Percentiles rank a stretch among this genome's conserved stretches.
Evolutionary conservation across 1,140 invertebrate genomes (phyloP).

Genomic region (Physella acuta): DNA sequence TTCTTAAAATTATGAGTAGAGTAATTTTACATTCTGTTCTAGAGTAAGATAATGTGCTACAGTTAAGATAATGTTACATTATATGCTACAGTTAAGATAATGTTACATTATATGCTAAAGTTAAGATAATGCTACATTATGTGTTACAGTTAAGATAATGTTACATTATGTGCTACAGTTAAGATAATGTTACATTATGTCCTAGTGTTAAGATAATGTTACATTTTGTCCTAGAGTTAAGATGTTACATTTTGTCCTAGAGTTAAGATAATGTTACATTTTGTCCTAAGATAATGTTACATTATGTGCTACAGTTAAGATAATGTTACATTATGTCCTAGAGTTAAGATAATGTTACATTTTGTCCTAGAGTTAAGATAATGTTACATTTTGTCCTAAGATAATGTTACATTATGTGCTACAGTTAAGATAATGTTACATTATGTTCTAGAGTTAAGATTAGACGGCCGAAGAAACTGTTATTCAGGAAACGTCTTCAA

Average conservation of each 20-base stretch:
- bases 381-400: not conserved
- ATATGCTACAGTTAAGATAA: not conserved
- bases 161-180: too few species aligned
- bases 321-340: not conserved
- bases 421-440: not conserved
- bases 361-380: not conserved
- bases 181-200: too few species aligned
- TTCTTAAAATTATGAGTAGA: not conserved
- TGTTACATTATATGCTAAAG: too few species aligned
- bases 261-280: too few species aligned
- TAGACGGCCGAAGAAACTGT: conserved; percentile 1
- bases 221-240: too few species aligned
- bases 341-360: not conserved
- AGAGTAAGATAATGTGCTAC: not conserved
- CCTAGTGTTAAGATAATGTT: too few species aligned
- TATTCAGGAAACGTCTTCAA: conserved; percentile 1
- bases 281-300: not conserved
- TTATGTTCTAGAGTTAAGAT: conserved; percentile 2
- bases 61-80: not conserved
- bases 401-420: not conserved
- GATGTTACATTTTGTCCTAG: too few species aligned
- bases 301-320: not conserved
- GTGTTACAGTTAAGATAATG: too few species aligned
- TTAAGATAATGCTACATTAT: too few species aligned
- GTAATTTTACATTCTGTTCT: not conserved